phyloP scores from a whole-genome alignment of 53 echinoderm and acorn worm genomes.

The Apostichopus leukothele region DNA sequence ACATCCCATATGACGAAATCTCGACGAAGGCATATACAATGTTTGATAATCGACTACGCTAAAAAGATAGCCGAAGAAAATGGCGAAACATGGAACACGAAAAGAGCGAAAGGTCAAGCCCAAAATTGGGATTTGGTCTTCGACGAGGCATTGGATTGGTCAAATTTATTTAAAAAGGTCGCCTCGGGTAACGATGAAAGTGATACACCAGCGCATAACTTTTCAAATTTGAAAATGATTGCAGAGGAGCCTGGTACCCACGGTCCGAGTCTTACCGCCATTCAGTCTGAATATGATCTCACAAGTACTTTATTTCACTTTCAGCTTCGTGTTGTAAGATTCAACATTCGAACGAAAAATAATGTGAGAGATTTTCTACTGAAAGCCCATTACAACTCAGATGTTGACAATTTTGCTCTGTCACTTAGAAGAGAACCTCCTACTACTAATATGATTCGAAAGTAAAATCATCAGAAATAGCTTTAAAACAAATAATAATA shows the following conservation, averaged over 20 bases:
- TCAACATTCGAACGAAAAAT: constrained; percentile 38
- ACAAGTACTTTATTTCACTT: constrained; percentile 64
- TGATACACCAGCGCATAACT: constrained; percentile 24
- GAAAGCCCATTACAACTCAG: constrained; percentile 57
- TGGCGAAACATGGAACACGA: constrained; percentile 38
- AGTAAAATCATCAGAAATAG: too few relatives aligned
- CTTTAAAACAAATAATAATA: too few relatives aligned
- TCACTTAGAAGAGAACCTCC: constrained; percentile 69
- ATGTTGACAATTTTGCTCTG: constrained; percentile 57
- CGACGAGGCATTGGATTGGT: constrained; percentile 21
- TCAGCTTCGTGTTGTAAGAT: constrained; percentile 76
- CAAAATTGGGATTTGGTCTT: background rate
- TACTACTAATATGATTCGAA: too few relatives aligned
- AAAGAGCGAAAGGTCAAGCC: background rate
- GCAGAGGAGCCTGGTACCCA: constrained; percentile 29
- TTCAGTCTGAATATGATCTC: constrained; percentile 55
- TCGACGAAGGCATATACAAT: constrained; percentile 58
- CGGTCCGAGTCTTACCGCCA: constrained; percentile 42
- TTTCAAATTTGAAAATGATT: constrained; percentile 48
- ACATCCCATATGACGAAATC: constrained; percentile 30
- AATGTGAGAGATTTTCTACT: constrained; percentile 58
- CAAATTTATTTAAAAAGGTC: constrained; percentile 30
- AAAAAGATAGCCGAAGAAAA: constrained; percentile 53
- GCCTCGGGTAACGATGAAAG: background rate
- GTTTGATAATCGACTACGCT: constrained; percentile 62